A percentile compares a stretch with the other conserved stretches of the same genome.
phyloP scores from a whole-genome alignment of 2,113 vertebrate species.

The Malurus elegans region DNA sequence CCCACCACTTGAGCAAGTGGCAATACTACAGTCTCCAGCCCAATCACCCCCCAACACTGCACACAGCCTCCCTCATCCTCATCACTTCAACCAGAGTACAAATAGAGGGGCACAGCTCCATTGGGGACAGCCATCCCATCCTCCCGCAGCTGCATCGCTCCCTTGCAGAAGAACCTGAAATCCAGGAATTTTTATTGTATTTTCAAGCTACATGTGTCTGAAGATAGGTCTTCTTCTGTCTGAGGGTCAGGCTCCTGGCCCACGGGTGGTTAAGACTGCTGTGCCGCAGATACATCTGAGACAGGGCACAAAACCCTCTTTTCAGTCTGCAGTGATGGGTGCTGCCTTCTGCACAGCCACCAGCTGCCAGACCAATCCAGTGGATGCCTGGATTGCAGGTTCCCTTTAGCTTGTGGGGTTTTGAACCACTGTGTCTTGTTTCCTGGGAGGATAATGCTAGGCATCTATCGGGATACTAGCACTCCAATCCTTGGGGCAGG shows the following conservation, averaged over 20 bases:
- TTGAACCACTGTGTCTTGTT: background rate
- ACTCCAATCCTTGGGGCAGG: background rate
- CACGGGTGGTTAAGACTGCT: background rate
- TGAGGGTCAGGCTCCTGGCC: background rate
- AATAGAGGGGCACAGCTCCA: background rate
- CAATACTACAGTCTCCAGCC: background rate
- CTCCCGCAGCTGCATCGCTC: background rate
- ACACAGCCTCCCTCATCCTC: background rate
- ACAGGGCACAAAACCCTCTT: background rate
- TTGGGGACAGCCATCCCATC: background rate
- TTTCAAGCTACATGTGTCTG: background rate
- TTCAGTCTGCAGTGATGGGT: fast-evolving
- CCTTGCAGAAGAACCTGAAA: background rate
- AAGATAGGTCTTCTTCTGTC: background rate
- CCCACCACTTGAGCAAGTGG: background rate
- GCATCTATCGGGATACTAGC: background rate
- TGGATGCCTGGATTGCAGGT: background rate
- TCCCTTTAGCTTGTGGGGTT: background rate
- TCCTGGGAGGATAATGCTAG: background rate
- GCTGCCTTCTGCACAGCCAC: background rate
- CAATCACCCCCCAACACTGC: background rate
- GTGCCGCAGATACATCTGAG: background rate
- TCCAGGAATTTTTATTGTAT: background rate
- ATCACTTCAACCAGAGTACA: background rate
- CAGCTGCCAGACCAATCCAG: background rate